A percentile compares a stretch with the other conserved stretches of the same genome.
phyloP scores from a whole-genome alignment of 2,888 invertebrate species.

The Parnassius smintheus region DNA sequence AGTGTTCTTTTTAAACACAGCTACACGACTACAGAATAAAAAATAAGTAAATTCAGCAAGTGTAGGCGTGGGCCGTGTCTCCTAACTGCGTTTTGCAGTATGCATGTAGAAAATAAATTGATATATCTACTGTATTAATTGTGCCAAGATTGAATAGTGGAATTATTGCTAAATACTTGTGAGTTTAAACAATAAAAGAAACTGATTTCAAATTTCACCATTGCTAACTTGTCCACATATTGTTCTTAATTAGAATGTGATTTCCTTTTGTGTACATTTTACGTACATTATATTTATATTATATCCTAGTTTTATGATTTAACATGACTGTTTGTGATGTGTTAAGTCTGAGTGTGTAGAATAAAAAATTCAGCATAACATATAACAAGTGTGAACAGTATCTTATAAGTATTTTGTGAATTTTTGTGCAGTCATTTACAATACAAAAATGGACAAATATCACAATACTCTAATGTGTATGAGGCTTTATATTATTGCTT shows the following conservation, averaged over 20 bases:
- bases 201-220: too few relatives aligned
- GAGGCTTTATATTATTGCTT: slow-evolving; percentile 4
- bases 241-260: too few relatives aligned
- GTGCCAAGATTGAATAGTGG: slow-evolving; percentile 23
- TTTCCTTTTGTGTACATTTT: background rate
- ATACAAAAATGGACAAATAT: background rate
- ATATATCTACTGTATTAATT: background rate
- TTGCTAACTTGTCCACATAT: too few relatives aligned
- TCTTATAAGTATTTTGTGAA: too few relatives aligned
- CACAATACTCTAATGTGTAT: slow-evolving; percentile 1
- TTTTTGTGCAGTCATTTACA: background rate
- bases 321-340: background rate
- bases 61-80: too few relatives aligned
- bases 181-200: too few relatives aligned
- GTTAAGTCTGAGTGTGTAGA: slow-evolving; percentile 2
- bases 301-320: background rate
- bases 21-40: too few relatives aligned
- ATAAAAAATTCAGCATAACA: background rate
- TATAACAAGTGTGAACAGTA: background rate
- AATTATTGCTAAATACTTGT: too few relatives aligned
- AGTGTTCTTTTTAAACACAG: too few relatives aligned
- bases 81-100: too few relatives aligned
- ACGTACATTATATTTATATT: slow-evolving; percentile 8
- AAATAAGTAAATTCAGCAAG: too few relatives aligned
- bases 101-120: too few relatives aligned